Conservation (phyloP, 30 jellyfish, hydroid and myxozoan species). For the Hydractinia symbiolongicarpus region DNA sequence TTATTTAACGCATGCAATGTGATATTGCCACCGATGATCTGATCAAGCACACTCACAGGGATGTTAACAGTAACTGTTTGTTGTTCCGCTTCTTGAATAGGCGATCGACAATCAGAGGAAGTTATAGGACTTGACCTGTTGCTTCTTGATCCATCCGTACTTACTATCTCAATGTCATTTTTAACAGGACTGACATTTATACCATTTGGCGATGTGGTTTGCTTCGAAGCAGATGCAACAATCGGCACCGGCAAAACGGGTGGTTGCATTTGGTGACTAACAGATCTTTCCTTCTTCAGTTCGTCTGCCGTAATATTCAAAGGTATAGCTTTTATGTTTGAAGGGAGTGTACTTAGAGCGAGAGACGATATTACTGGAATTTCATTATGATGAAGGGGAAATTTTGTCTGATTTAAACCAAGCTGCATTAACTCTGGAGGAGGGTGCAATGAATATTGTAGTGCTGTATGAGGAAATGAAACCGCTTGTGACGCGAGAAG, state of each 20-base stretch:
- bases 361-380: conserved; percentile 23
- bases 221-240: not conserved
- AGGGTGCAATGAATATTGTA: not conserved
- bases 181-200: not conserved
- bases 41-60: conserved; percentile 45
- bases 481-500: not conserved
- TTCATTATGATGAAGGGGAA: not conserved
- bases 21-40: conserved; percentile 36
- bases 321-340: conserved; percentile 30
- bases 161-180: not conserved
- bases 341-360: conserved; percentile 23
- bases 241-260: not conserved
- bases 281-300: not conserved
- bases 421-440: not conserved
- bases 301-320: not conserved
- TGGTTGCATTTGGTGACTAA: not conserved
- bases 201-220: not conserved
- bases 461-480: conserved; percentile 10
- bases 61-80: conserved; percentile 40
- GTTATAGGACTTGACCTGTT: not conserved
- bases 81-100: not conserved
- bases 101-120: not conserved
- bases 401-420: not conserved
- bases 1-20: conserved; percentile 42
- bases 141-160: too few relatives aligned